Evolutionary conservation across 2,888 invertebrate genomes (phyloP), one percentile per base, ranked within the genome.

Genomic region (Eupithecia exiguata): DNA sequence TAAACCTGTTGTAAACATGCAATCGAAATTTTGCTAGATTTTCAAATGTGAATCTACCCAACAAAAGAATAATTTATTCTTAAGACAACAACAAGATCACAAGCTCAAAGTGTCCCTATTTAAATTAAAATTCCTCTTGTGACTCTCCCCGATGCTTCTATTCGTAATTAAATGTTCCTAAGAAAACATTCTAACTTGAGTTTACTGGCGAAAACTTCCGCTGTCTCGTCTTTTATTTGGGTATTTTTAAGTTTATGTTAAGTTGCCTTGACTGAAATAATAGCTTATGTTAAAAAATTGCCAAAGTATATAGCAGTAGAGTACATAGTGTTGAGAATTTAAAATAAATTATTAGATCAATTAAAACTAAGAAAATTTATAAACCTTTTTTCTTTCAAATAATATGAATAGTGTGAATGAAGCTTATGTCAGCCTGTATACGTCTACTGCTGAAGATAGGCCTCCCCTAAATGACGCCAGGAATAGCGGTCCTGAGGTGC

Each of bases 111-210:
- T 65, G 38, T 66, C 66, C 30, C 35, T 21, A 18, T 62, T 62
- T 62, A 62, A 62, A 62, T 62, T 62, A 16, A 62, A 35, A 35
- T 68, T 35, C n/a, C 21, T 40, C 38, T 68, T 68, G 43, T 49
- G 3, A 49, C 43, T 46, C n/a, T 49, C n/a, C 36, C 46, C 53
- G 61, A 53, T 25, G 38, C 16, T 46, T 69, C 58, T 25, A 30
- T 43, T 25, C n/a, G 66, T 38, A 71, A 53, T 69, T 61, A 69
- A 62, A 43, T 25, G 62, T 25, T 70, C 70, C 70, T 49, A 70
- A 70, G 62, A 49, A 68, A 68, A 62, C 68, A 72, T 43, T 49
- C 36, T 35, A 46, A 61, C 46, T 36, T 25, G 67, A 72, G 68
- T 62, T 68, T 36, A 68, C n/a, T 62, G 46, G 38, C 35, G 21